Base-by-base conservation (phyloP, 2,888 invertebrate genomes). In the Reticulitermes lucifugus region DNA sequence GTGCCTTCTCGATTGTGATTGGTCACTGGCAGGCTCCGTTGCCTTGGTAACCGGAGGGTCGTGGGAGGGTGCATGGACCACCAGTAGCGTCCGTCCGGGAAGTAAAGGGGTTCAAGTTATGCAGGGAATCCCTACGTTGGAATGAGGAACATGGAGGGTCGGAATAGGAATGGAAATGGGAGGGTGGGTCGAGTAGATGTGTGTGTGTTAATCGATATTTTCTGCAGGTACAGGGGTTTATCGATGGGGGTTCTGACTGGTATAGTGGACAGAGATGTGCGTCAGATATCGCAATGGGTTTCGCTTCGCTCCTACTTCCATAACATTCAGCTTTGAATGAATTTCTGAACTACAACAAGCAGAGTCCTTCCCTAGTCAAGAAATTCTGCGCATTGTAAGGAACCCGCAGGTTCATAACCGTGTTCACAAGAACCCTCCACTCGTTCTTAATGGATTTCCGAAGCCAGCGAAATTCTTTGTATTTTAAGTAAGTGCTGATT, bases 51-150 rank as follows among this genome's bases (percentile, higher is more conserved):
- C 85, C 51, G 83, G 73, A 59, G 83, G 83, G 85, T 80, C 84
- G 70, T 81, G 43, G 83, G 79, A 55, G 83, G 79, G 80, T 79
- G 79, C 29, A 79, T 73, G 75, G 87, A 86, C 83, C 85, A 81
- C 81, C 60, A 35, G 81, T 59, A 81, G 65, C 81, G 81, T 77
- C 46, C 77, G 77, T n/a, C 77, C 83, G 85, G 85, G 85, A 84
- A 84, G 83, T 85, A 84, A 84, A 84, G 79, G 84, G 84, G 84
- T 84, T 84, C 41, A 84, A 84, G 84, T 84, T 84, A 84, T 84
- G 84, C 84, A 43, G 84, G 84, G 84, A 84, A 84, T 84, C 84
- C 60, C 79, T 75, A 55, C 65, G 21, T 51, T 51, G 77, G 77
- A 43, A 43, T 46, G 77, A 77, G 46, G 43, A 77, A 77, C 46